phyloP scores from a whole-genome alignment of 23 tunicate genomes.

The Aplidium turbinatum region DNA sequence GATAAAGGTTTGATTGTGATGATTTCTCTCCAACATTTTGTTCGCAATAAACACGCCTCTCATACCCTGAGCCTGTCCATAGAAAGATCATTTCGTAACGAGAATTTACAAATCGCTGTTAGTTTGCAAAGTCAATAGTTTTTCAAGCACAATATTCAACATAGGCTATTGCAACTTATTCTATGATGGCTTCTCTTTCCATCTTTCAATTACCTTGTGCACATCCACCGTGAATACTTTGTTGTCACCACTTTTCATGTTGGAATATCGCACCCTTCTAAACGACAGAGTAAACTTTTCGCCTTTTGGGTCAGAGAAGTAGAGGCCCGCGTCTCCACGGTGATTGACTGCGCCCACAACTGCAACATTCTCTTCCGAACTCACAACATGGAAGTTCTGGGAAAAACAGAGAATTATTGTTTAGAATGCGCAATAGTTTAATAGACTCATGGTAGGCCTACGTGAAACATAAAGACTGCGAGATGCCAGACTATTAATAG shows the following conservation, averaged over 20 bases:
- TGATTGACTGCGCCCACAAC: conserved; percentile 74
- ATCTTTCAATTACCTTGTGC: conserved; percentile 66
- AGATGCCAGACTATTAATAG: no score
- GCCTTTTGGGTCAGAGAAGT: conserved; percentile 56
- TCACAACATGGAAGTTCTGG: conserved; percentile 73
- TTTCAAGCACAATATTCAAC: no score
- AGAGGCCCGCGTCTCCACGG: conserved; percentile 30
- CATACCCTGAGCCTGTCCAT: conserved; percentile 53
- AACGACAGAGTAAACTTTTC: conserved; percentile 35
- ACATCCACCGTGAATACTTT: conserved; percentile 54
- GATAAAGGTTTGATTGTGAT: conserved; percentile 43
- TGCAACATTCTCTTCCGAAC: conserved; percentile 63
- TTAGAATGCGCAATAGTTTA: no score
- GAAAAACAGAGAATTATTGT: no score
- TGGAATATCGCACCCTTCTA: conserved; percentile 63
- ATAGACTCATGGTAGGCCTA: no score
- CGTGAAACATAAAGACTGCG: no score
- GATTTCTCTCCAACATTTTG: conserved; percentile 6
- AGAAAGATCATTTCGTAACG: not conserved
- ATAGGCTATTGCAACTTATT: no score
- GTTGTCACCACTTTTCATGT: conserved; percentile 48
- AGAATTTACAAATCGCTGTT: not conserved
- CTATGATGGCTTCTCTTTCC: no score
- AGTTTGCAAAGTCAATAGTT: no score
- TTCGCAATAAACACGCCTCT: conserved; percentile 65